phyloP scores from a whole-genome alignment of 2,113 vertebrate genomes.

The Agapornis roseicollis region DNA sequence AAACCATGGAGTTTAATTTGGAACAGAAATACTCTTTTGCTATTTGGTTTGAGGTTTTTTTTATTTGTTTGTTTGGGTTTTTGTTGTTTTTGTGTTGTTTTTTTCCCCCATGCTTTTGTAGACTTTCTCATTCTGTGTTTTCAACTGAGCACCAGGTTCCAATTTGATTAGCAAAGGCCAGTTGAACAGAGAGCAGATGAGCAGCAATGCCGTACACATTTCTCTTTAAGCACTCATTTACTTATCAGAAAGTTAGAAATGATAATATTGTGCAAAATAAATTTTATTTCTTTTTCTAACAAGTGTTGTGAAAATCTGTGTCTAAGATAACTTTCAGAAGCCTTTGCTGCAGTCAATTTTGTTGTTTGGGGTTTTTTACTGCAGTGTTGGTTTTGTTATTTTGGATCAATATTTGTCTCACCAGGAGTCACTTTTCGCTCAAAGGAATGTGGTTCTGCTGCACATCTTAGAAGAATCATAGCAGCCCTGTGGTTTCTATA shows the following conservation, averaged over 20 bases:
- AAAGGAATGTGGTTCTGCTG: slow-evolving; percentile 12
- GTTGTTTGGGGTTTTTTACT: neutral
- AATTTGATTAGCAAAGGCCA: neutral
- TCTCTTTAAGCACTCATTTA: neutral
- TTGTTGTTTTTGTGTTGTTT: neutral
- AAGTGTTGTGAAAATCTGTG: neutral
- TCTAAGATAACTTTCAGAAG: neutral
- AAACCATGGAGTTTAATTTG: neutral
- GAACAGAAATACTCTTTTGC: neutral
- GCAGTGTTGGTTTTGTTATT: neutral
- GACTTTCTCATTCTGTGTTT: neutral
- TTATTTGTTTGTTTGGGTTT: too few relatives aligned
- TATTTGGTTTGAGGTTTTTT: neutral
- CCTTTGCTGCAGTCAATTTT: neutral
- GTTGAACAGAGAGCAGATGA: neutral
- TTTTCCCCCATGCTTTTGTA: rapidly evolving
- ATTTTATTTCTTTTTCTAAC: neutral
- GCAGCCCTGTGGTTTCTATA: slow-evolving; percentile 36
- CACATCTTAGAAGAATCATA: slow-evolving; percentile 7
- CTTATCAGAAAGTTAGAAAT: neutral
- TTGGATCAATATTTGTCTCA: neutral
- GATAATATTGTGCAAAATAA: neutral
- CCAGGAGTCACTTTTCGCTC: neutral
- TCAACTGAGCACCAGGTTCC: neutral
- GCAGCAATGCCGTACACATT: neutral